Conservation (phyloP, 92 coral and sea anemone species). For the Ricordea florida region DNA sequence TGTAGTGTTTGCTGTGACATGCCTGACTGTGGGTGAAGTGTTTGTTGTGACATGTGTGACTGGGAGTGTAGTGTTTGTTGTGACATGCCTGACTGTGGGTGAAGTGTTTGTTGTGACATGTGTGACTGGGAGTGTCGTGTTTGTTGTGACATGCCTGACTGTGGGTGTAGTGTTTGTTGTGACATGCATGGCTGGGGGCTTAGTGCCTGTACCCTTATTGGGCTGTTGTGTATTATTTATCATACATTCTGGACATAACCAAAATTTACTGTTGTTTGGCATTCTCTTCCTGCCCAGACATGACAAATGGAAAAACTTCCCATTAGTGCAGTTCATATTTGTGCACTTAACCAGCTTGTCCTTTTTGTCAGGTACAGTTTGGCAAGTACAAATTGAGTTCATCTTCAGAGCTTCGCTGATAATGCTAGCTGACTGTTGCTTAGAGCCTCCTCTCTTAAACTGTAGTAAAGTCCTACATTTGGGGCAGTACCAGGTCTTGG, state of each 20-base stretch:
- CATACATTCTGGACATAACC: slow-evolving; percentile 47
- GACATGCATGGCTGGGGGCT: neutral
- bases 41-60: neutral
- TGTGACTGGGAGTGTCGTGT: neutral
- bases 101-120: slow-evolving; percentile 3
- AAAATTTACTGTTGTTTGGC: slow-evolving; percentile 72
- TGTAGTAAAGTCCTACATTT: slow-evolving; percentile 50
- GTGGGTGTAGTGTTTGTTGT: neutral
- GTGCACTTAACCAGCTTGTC: slow-evolving; percentile 76
- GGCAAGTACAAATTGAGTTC: slow-evolving; percentile 58
- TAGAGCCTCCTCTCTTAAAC: slow-evolving; percentile 37
- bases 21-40: slow-evolving; percentile 10
- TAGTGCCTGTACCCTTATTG: neutral
- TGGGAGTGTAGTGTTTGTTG: neutral
- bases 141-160: neutral
- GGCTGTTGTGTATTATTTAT: neutral
- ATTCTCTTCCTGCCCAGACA: slow-evolving; percentile 62
- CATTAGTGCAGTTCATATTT: slow-evolving; percentile 51
- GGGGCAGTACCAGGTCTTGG: slow-evolving; percentile 50
- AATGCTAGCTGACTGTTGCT: slow-evolving; percentile 24
- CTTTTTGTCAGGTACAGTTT: slow-evolving; percentile 21
- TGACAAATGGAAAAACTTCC: slow-evolving; percentile 72
- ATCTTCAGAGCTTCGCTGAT: slow-evolving; percentile 47
- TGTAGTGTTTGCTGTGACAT: neutral
- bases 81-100: neutral